Percentiles rank a stretch among this genome's conserved stretches.
These are phyloP conservation scores for Chloroceryle aenea DNA, from an alignment of 2,113 vertebrate species.

Conservation along the genomic window DNA sequence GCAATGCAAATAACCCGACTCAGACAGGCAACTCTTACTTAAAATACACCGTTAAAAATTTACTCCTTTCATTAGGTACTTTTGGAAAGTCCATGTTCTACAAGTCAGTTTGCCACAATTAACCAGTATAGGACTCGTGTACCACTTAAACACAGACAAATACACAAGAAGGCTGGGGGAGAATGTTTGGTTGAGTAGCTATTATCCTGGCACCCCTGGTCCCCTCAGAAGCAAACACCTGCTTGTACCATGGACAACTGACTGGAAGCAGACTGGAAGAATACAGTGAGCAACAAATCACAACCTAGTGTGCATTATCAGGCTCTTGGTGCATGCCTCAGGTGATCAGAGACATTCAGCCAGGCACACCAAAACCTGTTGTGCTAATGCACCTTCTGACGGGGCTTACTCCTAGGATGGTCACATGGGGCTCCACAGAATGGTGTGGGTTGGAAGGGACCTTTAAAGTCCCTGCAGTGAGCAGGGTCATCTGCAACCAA, in stretches of 20 bases:
- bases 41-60: not conserved
- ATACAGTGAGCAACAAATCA: not conserved
- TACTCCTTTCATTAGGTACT: not conserved
- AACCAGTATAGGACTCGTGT: not conserved
- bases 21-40: not conserved
- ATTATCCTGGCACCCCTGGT: not conserved
- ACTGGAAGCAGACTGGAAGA: not conserved
- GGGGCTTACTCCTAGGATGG: not conserved
- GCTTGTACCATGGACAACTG: not conserved
- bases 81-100: not conserved
- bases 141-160: not conserved
- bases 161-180: not conserved
- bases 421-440: rapidly evolving
- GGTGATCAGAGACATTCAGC: conserved; percentile 14
- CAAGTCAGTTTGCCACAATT: not conserved
- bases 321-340: not conserved
- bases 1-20: not conserved
- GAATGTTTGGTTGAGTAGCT: not conserved
- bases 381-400: not conserved
- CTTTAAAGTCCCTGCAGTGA: not conserved
- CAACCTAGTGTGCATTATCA: not conserved
- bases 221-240: not conserved
- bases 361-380: not conserved
- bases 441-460: not conserved
- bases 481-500: not conserved